Evolutionary conservation across 2,888 invertebrate genomes (phyloP).

Genomic region (Phorcus lineatus): DNA sequence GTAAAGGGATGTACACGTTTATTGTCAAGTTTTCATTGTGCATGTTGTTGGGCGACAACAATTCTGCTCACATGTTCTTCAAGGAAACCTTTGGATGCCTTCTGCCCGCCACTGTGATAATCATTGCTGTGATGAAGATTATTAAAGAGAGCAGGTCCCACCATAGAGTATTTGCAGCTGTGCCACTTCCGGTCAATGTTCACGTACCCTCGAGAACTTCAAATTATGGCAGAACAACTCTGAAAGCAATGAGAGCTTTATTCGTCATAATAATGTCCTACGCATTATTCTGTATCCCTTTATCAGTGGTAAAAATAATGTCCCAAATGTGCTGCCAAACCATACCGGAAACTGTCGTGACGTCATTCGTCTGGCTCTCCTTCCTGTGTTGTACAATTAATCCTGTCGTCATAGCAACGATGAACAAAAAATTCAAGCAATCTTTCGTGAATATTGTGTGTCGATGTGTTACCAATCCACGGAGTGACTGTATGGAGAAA

Average conservation of each 20-base stretch:
- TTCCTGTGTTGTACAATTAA: conserved; percentile 51
- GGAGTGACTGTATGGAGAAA: background rate
- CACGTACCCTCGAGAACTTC: conserved; percentile 34
- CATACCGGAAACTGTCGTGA: conserved; percentile 28
- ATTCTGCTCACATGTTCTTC: conserved; percentile 33
- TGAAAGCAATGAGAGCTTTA: conserved; percentile 55
- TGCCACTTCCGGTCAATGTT: conserved; percentile 47
- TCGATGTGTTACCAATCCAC: background rate
- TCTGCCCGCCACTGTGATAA: conserved; percentile 45
- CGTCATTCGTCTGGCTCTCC: conserved; percentile 46
- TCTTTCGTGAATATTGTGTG: conserved; percentile 2
- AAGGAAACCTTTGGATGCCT: conserved; percentile 47
- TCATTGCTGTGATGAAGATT: conserved; percentile 46
- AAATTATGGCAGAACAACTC: conserved; percentile 45
- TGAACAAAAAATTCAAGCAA: conserved; percentile 54
- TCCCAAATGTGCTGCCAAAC: conserved; percentile 18
- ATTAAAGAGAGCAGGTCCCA: conserved; percentile 51
- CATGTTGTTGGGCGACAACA: conserved; percentile 23
- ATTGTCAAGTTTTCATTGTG: conserved; percentile 40
- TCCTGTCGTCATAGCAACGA: conserved; percentile 52
- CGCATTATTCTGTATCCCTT: conserved; percentile 48
- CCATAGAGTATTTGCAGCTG: conserved; percentile 54
- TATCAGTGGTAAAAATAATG: conserved; percentile 41
- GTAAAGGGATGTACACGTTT: conserved; percentile 48
- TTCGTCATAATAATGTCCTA: conserved; percentile 48